phyloP scores from a whole-genome alignment of 2,888 invertebrate species.

The Stenoptilia bipunctidactyla region DNA sequence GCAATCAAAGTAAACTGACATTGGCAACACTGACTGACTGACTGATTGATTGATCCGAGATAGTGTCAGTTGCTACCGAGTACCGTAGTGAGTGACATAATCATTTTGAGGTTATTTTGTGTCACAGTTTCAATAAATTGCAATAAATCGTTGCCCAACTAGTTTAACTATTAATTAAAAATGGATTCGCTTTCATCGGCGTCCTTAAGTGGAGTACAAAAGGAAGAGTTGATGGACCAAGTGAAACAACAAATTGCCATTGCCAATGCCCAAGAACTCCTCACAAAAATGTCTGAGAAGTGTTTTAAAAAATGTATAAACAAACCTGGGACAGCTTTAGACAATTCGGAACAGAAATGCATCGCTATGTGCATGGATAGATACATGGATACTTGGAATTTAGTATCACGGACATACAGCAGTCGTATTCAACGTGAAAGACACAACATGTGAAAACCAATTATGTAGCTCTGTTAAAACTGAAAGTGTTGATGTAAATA shows the following conservation, averaged over 20 bases:
- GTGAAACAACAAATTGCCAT: conserved; percentile 96
- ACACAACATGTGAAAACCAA: conserved; percentile 63
- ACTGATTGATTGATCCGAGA: no score
- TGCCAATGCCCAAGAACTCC: conserved; percentile 92
- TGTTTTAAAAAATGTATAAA: conserved; percentile 95
- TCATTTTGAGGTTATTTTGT: conserved; percentile 37
- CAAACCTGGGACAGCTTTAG: conserved; percentile 91
- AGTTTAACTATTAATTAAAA: conserved; percentile 4
- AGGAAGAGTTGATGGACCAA: conserved; percentile 92
- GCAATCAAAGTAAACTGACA: no score
- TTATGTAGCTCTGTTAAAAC: conserved; percentile 20
- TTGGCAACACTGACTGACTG: no score
- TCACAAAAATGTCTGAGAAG: conserved; percentile 97
- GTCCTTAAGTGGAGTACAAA: conserved; percentile 76
- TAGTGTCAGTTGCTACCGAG: no score
- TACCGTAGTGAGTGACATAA: not conserved
- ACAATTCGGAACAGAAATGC: conserved; percentile 95
- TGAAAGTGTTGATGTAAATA: conserved; percentile 41
- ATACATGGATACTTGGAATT: conserved; percentile 96
- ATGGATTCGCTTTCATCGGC: conserved; percentile 74
- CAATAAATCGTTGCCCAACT: no score
- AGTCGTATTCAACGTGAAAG: conserved; percentile 87
- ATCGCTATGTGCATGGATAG: conserved; percentile 98
- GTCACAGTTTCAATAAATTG: no score
- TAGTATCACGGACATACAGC: conserved; percentile 91